Base-by-base conservation (phyloP, 2,797 vertebrate genomes). In the Phylloscopus collybita region DNA sequence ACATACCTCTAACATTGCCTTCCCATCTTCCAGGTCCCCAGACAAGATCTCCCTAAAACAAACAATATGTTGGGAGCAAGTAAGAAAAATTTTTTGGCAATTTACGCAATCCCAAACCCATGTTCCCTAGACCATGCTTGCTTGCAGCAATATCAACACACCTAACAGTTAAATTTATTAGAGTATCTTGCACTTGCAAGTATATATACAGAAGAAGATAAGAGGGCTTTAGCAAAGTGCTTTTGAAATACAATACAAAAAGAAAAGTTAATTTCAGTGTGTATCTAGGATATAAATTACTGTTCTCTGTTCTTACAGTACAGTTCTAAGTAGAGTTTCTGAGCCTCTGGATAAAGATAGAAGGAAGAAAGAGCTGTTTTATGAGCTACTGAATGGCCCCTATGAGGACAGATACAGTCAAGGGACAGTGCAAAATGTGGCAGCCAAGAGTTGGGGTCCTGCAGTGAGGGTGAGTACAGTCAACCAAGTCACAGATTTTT, bases 391-490 rank as follows among this genome's bases (percentile, higher is more conserved):
- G 17, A 66, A 76, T 3, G 0, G 25, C 11, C 8, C 5, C 34
- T 36, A 9, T 8, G 8, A 93, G 17, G 5, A 60, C 19, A 3
- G 56, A 70, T 21, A 45, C 1, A n/a, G 51, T 27, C 49, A 85
- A 73, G 15, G 7, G 40, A 82, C 27, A 51, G 25, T 2, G 11
- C 11, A 74, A 90, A 36, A 25, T 11, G 11, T 19, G 14, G 6
- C 18, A 61, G 50, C 9, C n/a, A 40, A 50, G n/a, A 54, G 3
- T 2, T 27, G 25, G 32, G 23, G 19, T 61, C 21, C 38, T 49
- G 26, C 50, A 82, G 45, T 1, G 1, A 74, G 7, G 6, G 16
- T 0, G 0, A 67, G 5, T 4, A 15, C 25, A 56, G 30, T 20
- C 29, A 79, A 53, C 13, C 11, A 69, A 82, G 9, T 56, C 10